Evolutionary conservation across 2,888 invertebrate species (phyloP).

Genomic region (Dicyrtomina minuta): DNA sequence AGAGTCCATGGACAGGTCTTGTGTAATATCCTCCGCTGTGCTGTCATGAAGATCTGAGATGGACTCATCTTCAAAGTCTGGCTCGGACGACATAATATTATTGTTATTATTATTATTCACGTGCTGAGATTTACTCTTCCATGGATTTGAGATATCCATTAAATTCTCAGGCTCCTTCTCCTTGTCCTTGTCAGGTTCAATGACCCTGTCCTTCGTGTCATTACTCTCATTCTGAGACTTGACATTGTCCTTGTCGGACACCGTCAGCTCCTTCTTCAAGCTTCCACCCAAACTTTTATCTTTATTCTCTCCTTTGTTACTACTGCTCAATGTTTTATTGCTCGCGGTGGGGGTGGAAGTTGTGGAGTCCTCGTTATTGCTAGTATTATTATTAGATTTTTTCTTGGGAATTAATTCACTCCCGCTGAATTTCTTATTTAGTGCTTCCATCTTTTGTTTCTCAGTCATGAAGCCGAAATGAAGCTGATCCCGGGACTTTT

Average conservation of each 20-base stretch:
- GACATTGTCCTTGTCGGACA: background rate
- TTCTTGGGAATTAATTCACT: conserved; percentile 8
- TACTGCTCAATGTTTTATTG: too few species aligned
- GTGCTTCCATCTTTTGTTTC: conserved; percentile 27
- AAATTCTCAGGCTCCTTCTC: conserved; percentile 13
- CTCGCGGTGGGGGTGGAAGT: too few species aligned
- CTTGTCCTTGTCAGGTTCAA: too few species aligned
- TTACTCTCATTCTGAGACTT: background rate
- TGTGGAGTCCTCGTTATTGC: too few species aligned
- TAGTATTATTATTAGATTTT: background rate
- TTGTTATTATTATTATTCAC: too few species aligned
- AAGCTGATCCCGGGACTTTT: conserved; percentile 8
- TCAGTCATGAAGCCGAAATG: conserved; percentile 23
- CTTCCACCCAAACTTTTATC: background rate
- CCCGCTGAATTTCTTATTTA: conserved; percentile 24
- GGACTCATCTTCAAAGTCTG: conserved; percentile 29
- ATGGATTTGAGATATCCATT: conserved; percentile 22
- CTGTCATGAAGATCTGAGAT: conserved; percentile 30
- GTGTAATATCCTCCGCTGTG: conserved; percentile 27
- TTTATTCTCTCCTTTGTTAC: background rate
- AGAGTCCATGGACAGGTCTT: conserved; percentile 29
- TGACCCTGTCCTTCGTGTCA: too few species aligned
- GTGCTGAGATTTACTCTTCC: conserved; percentile 7
- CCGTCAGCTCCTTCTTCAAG: background rate
- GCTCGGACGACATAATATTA: too few species aligned